phyloP scores from a whole-genome alignment of 2,888 invertebrate genomes.

The Prenolepis imparis region DNA sequence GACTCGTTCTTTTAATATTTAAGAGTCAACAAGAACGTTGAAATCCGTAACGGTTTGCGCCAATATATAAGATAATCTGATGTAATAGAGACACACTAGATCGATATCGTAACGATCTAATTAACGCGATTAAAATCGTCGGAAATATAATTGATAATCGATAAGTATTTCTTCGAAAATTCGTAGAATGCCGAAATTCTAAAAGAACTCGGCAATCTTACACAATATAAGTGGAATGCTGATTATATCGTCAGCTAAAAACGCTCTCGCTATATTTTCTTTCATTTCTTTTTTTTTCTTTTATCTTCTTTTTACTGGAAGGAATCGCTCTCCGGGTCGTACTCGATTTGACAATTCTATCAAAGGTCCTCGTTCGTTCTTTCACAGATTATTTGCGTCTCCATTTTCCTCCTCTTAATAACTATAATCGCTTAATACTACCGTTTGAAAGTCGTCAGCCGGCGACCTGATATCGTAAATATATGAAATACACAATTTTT shows the following conservation, averaged over 20 bases:
- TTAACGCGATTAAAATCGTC: not conserved
- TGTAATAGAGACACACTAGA: not conserved
- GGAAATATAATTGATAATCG: not conserved
- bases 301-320: conserved; percentile 13
- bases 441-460: conserved; percentile 49
- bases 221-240: not conserved
- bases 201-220: not conserved
- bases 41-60: conserved; percentile 24
- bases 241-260: not conserved
- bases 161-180: not conserved
- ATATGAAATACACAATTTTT: conserved; percentile 67
- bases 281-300: not conserved
- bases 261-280: not conserved
- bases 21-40: conserved; percentile 43
- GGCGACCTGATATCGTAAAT: conserved; percentile 64
- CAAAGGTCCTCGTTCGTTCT: conserved; percentile 58
- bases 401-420: conserved; percentile 53
- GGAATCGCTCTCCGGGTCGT: not conserved
- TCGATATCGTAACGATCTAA: not conserved
- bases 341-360: conserved; percentile 11
- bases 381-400: conserved; percentile 54
- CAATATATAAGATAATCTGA: conserved; percentile 28
- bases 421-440: conserved; percentile 66
- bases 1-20: conserved; percentile 34
- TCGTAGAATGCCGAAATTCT: conserved; percentile 23